Evolutionary conservation across 2,113 vertebrate species (phyloP), one percentile per base, ranked within the genome.

Genomic region (Anarhynchus alexandrinus): DNA sequence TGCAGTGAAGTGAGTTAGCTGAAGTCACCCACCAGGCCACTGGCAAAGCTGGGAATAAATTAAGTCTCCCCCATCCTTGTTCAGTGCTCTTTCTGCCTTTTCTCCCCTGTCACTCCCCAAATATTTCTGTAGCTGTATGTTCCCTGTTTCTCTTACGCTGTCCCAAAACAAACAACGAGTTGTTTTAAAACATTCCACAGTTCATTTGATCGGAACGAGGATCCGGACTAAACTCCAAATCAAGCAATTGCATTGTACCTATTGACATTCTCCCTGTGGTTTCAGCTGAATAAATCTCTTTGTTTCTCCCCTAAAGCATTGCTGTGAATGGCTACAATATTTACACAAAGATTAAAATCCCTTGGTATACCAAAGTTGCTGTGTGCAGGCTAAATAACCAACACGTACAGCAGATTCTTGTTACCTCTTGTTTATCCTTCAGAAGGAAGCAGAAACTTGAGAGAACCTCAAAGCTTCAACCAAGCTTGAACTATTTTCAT

Each of bases 281-380:
- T 97, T 90, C 96, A 97, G 94, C 95, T 97, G 96, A 97, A 91
- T 96, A 97, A 96, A 96, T 94, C 36, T 94, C 95, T 94, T 91
- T 94, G 81, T 95, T 95, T 96, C 94, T 96, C 40, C 93, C 71
- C 84, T 95, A 58, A 91, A 96, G 89, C 93, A 65, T 93, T 91
- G 57, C 94, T 92, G 92, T 66, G 70, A 90, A 94, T 69, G 84
- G 66, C 58, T 95, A 70, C 67, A 95, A 89, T 97, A 96, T 97
- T 97, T 97, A 95, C 71, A 91, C 81, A 96, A 87, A 95, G 84
- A 85, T 94, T 90, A 51, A 95, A 95, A 96, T 94, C 94, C 94
- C 97, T 93, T 80, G 91, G 76, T 94, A 83, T 81, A 34, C 45
- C 64, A 43, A 10, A 95, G 49, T 93, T 97, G 95, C 95, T 94